A percentile compares a stretch with the other conserved stretches of the same genome.
Conservation (phyloP, 2,113 vertebrate genomes). For the Meriones unguiculatus region DNA sequence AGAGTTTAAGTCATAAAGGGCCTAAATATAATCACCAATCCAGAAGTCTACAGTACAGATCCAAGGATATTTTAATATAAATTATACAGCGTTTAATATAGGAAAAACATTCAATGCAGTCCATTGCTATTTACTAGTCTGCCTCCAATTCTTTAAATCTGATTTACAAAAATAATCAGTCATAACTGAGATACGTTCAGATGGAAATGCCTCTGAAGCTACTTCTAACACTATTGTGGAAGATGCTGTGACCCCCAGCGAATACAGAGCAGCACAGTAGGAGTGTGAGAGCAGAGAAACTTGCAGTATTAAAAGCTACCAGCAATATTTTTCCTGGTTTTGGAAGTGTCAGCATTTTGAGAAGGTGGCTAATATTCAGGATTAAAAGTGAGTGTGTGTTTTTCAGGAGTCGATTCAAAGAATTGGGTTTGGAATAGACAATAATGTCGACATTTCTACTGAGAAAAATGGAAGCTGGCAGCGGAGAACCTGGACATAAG, state of each 20-base stretch:
- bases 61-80: neutral
- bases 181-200: neutral
- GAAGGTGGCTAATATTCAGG: neutral
- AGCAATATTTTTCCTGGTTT: neutral
- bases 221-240: neutral
- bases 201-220: neutral
- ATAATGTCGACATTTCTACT: neutral
- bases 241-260: neutral
- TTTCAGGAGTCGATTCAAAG: neutral
- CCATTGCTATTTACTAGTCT: neutral
- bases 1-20: neutral
- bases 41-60: neutral
- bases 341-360: neutral
- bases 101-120: neutral
- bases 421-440: neutral
- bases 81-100: neutral
- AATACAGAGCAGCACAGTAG: neutral
- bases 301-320: neutral
- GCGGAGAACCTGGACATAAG: neutral
- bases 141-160: conserved; percentile 9
- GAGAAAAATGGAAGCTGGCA: neutral
- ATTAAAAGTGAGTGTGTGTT: neutral
- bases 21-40: neutral
- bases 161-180: conserved; percentile 42
- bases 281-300: neutral